Evolutionary conservation across 2,888 invertebrate genomes (phyloP), one percentile per base, ranked within the genome.

Genomic region (Keiferia lycopersicella): DNA sequence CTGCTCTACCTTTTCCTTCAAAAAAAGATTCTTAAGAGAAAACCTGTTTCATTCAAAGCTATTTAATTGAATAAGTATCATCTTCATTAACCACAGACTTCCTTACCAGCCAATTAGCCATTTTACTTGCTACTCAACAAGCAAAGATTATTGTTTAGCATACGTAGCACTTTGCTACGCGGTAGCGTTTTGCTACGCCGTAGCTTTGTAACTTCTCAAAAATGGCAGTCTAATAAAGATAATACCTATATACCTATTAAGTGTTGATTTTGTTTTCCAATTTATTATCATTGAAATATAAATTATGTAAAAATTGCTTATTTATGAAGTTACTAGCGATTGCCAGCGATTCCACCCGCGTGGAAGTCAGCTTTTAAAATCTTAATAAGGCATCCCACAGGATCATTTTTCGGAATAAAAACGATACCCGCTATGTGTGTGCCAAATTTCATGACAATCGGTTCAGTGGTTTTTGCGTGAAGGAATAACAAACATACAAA

Each of bases 141-240:
- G 8, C 34, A 34, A 34, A 56, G 34, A 26, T 56, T 11, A 12
- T 39, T n/a, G 59, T 41, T 26, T 18, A 18, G n/a, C 26, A 41
- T 39, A 41, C 48, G 60, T 60, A 60, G 60, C 60, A 60, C 26
- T 60, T 60, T 48, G 60, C 60, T 60, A 60, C 60, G 60, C 45
- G 45, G 60, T 60, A 60, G 60, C 45, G 45, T 30, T 59, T 8
- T 59, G 22, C 34, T 53, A 34, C 34, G 34, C 10, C 8, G 34
- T 34, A 60, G 60, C 45, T 60, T n/a, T 12, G 12, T 22, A 22
- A 22, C 12, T 11, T 22, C 18, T 20, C 12, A 20, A 7, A 16
- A 22, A 12, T 51, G 20, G 22, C 11, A 18, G 50, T 11, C n/a
- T 16, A 18, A 18, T n/a, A n/a, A n/a, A n/a, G n/a, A n/a, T n/a